These are phyloP conservation scores for Malthinus flaveolus DNA, from an alignment of 2,888 invertebrate species.

Conservation along the genomic window DNA sequence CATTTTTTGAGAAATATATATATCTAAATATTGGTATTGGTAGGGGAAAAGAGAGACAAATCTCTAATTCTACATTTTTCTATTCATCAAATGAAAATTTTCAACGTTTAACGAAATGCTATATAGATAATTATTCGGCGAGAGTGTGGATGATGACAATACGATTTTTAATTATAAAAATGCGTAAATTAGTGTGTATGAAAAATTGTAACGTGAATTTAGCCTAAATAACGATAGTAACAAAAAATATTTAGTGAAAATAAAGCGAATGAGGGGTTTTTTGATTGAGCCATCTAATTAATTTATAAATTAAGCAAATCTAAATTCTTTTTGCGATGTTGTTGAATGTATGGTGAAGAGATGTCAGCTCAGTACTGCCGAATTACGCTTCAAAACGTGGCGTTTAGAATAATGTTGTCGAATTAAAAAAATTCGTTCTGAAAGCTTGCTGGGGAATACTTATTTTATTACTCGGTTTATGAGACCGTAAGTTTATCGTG, in stretches of 20 bases:
- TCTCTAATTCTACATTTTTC: slow-evolving; percentile 6
- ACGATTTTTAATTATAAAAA: slow-evolving; percentile 24
- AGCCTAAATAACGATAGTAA: slow-evolving; percentile 34
- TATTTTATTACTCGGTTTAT: too few relatives aligned
- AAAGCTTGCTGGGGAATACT: too few relatives aligned
- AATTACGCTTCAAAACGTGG: slow-evolving; percentile 30
- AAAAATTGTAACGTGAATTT: slow-evolving; percentile 19
- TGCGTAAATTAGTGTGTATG: slow-evolving; percentile 21
- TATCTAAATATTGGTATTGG: neutral
- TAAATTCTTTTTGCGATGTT: slow-evolving; percentile 35
- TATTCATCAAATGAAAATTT: slow-evolving; percentile 1
- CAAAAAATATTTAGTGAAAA: slow-evolving; percentile 33
- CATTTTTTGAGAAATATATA: slow-evolving; percentile 1
- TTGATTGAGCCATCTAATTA: slow-evolving; percentile 6
- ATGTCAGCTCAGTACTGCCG: slow-evolving; percentile 50
- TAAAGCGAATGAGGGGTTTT: slow-evolving; percentile 21
- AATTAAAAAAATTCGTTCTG: too few relatives aligned
- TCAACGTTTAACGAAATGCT: slow-evolving; percentile 12
- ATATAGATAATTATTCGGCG: slow-evolving; percentile 25
- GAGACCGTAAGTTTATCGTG: too few relatives aligned
- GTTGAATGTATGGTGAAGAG: slow-evolving; percentile 40
- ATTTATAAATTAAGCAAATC: slow-evolving; percentile 15
- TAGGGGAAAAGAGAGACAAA: neutral
- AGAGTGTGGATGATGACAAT: slow-evolving; percentile 31
- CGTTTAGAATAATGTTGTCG: slow-evolving; percentile 11